Evolutionary conservation across 2,797 vertebrate species (phyloP), one percentile per base, ranked within the genome.

Genomic region (Oophaga sylvatica): DNA sequence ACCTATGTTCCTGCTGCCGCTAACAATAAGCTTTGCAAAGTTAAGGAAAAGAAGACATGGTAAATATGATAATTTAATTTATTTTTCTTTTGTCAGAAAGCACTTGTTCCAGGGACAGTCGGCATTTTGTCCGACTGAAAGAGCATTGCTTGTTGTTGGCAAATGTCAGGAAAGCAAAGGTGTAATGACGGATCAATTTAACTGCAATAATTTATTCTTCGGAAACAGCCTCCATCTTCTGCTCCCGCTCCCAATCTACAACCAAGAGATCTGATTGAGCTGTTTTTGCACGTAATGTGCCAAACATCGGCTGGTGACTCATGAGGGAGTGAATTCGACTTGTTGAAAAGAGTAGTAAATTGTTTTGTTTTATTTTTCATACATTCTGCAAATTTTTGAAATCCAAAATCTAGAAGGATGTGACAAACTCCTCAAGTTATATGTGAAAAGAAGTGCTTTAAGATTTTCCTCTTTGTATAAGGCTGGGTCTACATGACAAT

Each of bases 221-320:
- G 31, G 63, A 80, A 75, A 80, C 5, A 84, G 41, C 79, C 41
- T 83, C 90, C 85, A 87, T 92, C 90, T 89, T 88, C 86, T 90
- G 87, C 90, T 90, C 89, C 31, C 60, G 5, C 91, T 89, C 73
- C 90, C 78, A 20, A 53, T 88, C 87, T 90, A 90, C 80, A 31
- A 67, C 22, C 84, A 84, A 70, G 83, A 71, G 90, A 83, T 88
- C 91, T 90, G 60, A 88, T 91, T 91, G 91, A 90, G 84, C 90
- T 88, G 83, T 57, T 92, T 92, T 91, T 89, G 16, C 13, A 88
- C 80, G 77, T 90, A 91, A 90, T 80, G 26, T 26, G 26, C 26
- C 26, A 26, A 26, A 26, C 26, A 26, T 26, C 26, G 26, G 26
- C 26, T 26, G 26, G 26, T 26, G 26, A 17, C 41, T 20, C 73